Percentiles rank a stretch among this genome's conserved stretches.
Conservation (phyloP, 2,113 vertebrate genomes). For the Mesembrinibis cayennensis region DNA sequence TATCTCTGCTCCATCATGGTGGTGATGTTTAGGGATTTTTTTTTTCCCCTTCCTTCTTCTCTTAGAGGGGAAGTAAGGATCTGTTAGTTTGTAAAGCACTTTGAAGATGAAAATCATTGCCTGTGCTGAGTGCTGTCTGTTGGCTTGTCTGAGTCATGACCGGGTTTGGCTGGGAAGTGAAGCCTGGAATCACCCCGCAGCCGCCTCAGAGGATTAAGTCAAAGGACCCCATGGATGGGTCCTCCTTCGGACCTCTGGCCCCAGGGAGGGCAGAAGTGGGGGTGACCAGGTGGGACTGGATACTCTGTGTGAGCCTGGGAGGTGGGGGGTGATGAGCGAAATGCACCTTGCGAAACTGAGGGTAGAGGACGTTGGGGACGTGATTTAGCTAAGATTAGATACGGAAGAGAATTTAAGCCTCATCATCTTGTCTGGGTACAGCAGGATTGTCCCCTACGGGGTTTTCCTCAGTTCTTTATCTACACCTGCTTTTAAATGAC, state of each 20-base stretch:
- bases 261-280: neutral
- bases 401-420: slow-evolving; percentile 2
- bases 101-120: slow-evolving; percentile 5
- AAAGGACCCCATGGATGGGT: neutral
- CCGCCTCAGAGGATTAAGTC: neutral
- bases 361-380: neutral
- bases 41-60: neutral
- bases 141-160: neutral
- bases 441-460: neutral
- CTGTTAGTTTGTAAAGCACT: slow-evolving; percentile 15
- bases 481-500: slow-evolving; percentile 23
- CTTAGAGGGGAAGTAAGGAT: neutral
- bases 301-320: rapidly evolving
- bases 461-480: slow-evolving; percentile 25
- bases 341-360: neutral
- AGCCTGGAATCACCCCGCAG: neutral
- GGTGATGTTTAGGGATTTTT: neutral
- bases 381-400: neutral
- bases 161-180: neutral
- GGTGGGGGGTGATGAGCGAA: rapidly evolving
- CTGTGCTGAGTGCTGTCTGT: neutral
- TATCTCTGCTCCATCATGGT: neutral
- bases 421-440: neutral
- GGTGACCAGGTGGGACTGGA: neutral
- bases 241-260: neutral